Base-by-base conservation (phyloP, 2,888 invertebrate species). In the Drosophila sordidula region DNA sequence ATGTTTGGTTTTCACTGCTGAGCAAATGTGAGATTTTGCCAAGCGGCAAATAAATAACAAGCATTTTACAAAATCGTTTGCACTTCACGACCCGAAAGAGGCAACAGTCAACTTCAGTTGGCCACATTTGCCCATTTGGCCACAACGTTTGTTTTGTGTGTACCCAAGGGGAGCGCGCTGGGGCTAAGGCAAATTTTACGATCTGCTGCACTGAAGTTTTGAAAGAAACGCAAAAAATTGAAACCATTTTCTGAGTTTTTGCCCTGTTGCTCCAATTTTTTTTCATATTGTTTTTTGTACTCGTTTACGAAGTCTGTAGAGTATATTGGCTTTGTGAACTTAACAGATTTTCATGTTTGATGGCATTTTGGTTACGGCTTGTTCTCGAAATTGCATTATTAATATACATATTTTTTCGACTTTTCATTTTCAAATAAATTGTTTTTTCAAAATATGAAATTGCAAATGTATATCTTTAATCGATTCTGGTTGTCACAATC, bases 31-130 rank as follows among this genome's bases (percentile, higher is more conserved):
- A 66, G 70, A 76, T 67, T 80, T 71, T 56, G 49, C 68, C 84
- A 86, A 73, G 84, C 75, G 81, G 72, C 69, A 85, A 88, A 89
- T 83, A 89, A 83, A 86, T 78, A 83, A 75, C 65, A 75, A 71
- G 45, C 68, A 66, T 62, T 76, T 72, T 59, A 64, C 70, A 86
- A 66, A 88, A 80, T 70, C 67, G 84, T 62, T 81, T 70, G 68
- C 86, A 73, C 79, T 70, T 70, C 47, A 55, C 72, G 52, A 61
- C 45, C 54, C 50, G 16, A 52, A 26, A 45, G 49, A 41, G 62
- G 47, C 61, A 42, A 42, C 54, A 44, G 65, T 82, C 62, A 65
- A 50, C 52, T 57, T 26, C 34, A 22, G 41, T 39, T 49, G 47
- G 55, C 55, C 57, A 72, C 54, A 54, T 44, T 54, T 44, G 12